Evolutionary conservation across 2,888 invertebrate species (phyloP), one percentile per base, ranked within the genome.

Genomic region (Apamea monoglypha): DNA sequence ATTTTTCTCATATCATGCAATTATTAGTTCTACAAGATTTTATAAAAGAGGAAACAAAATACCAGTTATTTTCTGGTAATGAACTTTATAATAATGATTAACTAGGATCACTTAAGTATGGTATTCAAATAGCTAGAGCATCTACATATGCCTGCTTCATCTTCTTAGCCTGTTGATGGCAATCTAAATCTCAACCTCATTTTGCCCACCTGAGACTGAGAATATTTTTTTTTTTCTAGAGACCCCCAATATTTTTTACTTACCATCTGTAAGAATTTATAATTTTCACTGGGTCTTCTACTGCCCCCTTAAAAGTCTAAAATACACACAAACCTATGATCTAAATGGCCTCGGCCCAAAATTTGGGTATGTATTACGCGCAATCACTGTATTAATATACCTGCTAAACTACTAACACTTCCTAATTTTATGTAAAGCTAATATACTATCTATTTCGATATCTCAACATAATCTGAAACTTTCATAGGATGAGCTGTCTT

Each of bases 401-500:
- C 36, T n/a, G 32, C 12, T 36, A 36, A 71, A 59, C 8, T 56
- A 53, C 16, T n/a, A 25, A 32, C 14, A 66, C 53, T 21, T 74
- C 21, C 25, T 32, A 14, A 50, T 6, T 16, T 25, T 29, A 29
- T 74, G 10, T n/a, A 14, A 32, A 53, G 7, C 21, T 29, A 50
- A 40, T 29, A 25, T 40, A 32, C 2, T 44, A 47, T 68, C 2
- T 61, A 5, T 61, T 50, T 16, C 16, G 29, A 18, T 25, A 53
- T 78, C 10, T 40, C 21, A 74, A 61, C 61, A 50, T 76, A 72
- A 64, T 61, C 63, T 78, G 2, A 71, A 56, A 47, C 64, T 29
- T 88, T 95, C 96, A 80, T 90, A 98, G 97, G 97, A 97, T 91
- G 98, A 98, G 90, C 94, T 98, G 76, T 97, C 97, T 85, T 96